phyloP scores from a whole-genome alignment of 2,797 vertebrate species.

The Scyliorhinus canicula region DNA sequence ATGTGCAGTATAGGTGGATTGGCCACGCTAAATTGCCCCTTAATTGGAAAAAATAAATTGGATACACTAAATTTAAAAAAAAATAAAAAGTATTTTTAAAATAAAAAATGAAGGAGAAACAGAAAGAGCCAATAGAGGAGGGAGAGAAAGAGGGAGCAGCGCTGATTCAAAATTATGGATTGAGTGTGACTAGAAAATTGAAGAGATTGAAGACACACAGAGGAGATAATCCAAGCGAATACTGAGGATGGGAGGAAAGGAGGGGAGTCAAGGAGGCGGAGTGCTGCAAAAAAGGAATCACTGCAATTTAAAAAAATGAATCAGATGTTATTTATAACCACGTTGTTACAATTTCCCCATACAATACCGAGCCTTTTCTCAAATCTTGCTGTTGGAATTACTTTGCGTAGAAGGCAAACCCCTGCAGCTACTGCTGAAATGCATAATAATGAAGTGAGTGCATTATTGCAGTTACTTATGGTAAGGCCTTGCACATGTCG shows the following conservation, averaged over 20 bases:
- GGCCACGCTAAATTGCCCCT: too few relatives aligned
- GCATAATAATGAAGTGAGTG: neutral
- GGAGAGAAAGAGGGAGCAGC: neutral
- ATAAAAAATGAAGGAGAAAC: neutral
- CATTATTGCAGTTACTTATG: neutral
- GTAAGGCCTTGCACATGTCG: neutral
- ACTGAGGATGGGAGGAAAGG: neutral
- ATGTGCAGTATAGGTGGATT: too few relatives aligned
- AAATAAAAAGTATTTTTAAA: too few relatives aligned
- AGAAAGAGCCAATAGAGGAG: neutral
- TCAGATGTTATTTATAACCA: neutral
- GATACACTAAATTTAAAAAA: too few relatives aligned
- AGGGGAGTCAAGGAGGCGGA: neutral
- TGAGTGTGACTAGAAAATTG: neutral
- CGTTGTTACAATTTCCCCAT: neutral
- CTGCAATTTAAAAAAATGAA: neutral
- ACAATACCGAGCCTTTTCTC: neutral
- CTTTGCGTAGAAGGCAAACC: slow-evolving; percentile 10
- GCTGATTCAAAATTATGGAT: neutral
- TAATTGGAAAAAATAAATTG: too few relatives aligned
- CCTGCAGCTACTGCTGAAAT: neutral
- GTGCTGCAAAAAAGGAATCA: neutral
- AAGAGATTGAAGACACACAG: neutral
- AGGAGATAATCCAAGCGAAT: neutral
- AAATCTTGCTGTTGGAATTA: neutral